Evolutionary conservation across 2,888 invertebrate species (phyloP).

Genomic region (Netelia fuscicornis): DNA sequence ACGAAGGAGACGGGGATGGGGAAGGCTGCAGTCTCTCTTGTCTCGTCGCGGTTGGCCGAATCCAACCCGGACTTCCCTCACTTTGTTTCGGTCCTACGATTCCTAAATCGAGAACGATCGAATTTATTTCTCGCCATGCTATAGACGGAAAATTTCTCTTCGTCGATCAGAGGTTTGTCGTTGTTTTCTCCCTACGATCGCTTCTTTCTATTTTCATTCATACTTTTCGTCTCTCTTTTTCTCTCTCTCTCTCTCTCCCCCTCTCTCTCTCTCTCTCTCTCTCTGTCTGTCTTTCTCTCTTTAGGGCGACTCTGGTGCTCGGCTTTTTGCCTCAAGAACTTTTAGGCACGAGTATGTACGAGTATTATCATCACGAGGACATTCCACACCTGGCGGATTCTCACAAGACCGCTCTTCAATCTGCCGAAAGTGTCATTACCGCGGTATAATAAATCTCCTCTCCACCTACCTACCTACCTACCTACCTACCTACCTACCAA

Average conservation of each 20-base stretch:
- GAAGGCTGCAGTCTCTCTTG: slow-evolving; percentile 92
- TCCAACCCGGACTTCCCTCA: slow-evolving; percentile 86
- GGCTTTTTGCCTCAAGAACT: slow-evolving; percentile 97
- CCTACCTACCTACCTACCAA: too few species aligned
- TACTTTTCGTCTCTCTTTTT: not conserved
- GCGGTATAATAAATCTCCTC: slow-evolving; percentile 79
- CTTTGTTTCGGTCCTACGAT: slow-evolving; percentile 76
- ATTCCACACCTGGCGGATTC: slow-evolving; percentile 92
- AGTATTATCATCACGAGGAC: slow-evolving; percentile 94
- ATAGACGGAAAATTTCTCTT: slow-evolving; percentile 97
- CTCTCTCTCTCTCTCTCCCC: slow-evolving; percentile 1
- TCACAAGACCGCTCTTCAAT: slow-evolving; percentile 92
- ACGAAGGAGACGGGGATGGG: slow-evolving; percentile 87
- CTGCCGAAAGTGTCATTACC: slow-evolving; percentile 88
- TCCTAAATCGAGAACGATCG: slow-evolving; percentile 88
- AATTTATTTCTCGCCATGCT: slow-evolving; percentile 94
- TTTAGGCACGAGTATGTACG: slow-evolving; percentile 96
- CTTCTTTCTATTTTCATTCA: slow-evolving; percentile 11
- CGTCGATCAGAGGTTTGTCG: slow-evolving; percentile 93
- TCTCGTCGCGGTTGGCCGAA: slow-evolving; percentile 94
- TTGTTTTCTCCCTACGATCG: not conserved
- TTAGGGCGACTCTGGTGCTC: slow-evolving; percentile 93
- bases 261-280: slow-evolving; percentile 9
- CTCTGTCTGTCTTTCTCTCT: slow-evolving; percentile 60
- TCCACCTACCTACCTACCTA: not conserved